phyloP scores from a whole-genome alignment of 2,888 invertebrate genomes.

The Brenthis hecate region DNA sequence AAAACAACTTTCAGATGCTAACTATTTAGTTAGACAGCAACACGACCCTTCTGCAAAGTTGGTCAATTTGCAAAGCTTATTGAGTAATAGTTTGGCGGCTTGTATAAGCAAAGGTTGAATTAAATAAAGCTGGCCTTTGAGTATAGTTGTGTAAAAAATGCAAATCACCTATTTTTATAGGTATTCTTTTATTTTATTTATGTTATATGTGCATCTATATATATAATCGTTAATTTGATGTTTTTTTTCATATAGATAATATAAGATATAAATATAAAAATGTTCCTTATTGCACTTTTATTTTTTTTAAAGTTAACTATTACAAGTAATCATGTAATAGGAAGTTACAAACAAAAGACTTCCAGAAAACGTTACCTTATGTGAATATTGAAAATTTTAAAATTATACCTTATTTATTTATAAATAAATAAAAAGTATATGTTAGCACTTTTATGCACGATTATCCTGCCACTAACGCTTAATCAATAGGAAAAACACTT shows the following conservation, averaged over 20 bases:
- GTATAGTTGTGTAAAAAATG: constrained; percentile 16
- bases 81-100: constrained; percentile 67
- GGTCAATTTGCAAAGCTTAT: constrained; percentile 68
- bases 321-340: too few relatives aligned
- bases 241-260: too few relatives aligned
- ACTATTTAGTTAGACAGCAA: constrained; percentile 49
- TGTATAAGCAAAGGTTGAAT: constrained; percentile 57
- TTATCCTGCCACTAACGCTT: constrained; percentile 59
- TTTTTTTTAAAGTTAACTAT: too few relatives aligned
- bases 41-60: constrained; percentile 45
- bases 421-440: constrained; percentile 12
- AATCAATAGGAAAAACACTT: constrained; percentile 78
- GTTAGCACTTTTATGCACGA: constrained; percentile 43
- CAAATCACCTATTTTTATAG: background rate
- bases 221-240: too few relatives aligned
- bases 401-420: background rate
- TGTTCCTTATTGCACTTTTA: too few relatives aligned
- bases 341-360: too few relatives aligned
- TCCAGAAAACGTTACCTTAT: too few relatives aligned
- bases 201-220: too few relatives aligned
- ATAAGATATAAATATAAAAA: too few relatives aligned
- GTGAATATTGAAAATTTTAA: too few relatives aligned
- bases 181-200: background rate
- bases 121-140: constrained; percentile 49
- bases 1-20: constrained; percentile 41